phyloP scores from a whole-genome alignment of 2,113 vertebrate species.

The Stomatorhinus ivindoensis region DNA sequence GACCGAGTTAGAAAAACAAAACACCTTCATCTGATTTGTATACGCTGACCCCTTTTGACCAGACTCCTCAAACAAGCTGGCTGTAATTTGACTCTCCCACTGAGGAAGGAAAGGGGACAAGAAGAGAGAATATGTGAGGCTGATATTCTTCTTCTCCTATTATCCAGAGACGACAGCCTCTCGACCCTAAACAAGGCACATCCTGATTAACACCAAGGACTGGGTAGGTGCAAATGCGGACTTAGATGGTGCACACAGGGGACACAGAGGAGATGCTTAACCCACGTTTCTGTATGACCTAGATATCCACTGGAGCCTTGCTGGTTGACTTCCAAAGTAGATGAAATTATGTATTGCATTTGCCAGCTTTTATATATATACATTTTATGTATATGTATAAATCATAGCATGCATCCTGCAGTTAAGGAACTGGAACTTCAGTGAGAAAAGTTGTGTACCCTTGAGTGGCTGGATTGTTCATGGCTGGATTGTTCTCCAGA shows the following conservation, averaged over 20 bases:
- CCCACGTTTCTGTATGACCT: conserved; percentile 10
- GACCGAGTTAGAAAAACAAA: neutral
- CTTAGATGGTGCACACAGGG: neutral
- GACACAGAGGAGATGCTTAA: neutral
- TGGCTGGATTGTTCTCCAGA: neutral
- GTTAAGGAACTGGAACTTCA: neutral
- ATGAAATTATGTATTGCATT: neutral
- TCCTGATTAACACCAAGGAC: neutral
- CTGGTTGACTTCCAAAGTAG: neutral
- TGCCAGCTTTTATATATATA: neutral
- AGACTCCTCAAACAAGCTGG: conserved; percentile 6
- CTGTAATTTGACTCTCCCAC: conserved; percentile 29
- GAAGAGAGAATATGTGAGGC: neutral
- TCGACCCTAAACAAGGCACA: conserved; percentile 1
- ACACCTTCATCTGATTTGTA: neutral
- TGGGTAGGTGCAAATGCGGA: neutral
- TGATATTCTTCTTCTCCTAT: conserved; percentile 7
- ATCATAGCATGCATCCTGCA: neutral
- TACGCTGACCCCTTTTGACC: neutral
- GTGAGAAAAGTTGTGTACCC: neutral
- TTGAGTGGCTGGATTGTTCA: neutral
- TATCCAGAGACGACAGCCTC: neutral
- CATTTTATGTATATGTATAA: neutral
- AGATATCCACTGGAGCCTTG: conserved; percentile 3
- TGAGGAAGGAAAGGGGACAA: neutral